phyloP scores from a whole-genome alignment of 2,113 vertebrate species.

The Arothron firmamentum region DNA sequence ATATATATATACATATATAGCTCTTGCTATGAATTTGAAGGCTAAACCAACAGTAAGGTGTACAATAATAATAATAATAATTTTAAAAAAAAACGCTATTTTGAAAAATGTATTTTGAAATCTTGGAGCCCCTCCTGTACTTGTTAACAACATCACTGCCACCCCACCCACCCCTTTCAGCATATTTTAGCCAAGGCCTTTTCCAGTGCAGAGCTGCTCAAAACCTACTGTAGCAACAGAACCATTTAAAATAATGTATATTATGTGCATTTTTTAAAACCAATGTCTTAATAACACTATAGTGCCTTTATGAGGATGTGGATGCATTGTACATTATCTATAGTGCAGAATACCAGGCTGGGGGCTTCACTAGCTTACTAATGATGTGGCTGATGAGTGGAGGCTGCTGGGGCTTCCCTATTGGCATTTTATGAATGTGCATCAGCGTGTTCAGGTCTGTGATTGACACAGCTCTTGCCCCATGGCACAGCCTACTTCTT shows the following conservation, averaged over 20 bases:
- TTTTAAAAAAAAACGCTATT: neutral
- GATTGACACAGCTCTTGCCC: constrained; percentile 83
- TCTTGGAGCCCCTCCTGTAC: neutral
- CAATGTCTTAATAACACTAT: too few species aligned
- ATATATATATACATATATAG: too few species aligned
- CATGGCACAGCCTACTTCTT: constrained; percentile 88
- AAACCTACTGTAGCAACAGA: neutral
- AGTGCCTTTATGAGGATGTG: too few species aligned
- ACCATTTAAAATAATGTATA: neutral
- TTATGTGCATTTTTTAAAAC: too few species aligned
- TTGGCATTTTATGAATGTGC: constrained; percentile 52
- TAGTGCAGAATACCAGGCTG: neutral
- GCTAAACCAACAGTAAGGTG: too few species aligned
- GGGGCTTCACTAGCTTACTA: constrained; percentile 12
- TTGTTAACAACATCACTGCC: constrained; percentile 17
- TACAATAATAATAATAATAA: too few species aligned
- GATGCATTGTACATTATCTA: too few species aligned
- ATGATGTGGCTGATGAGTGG: constrained; percentile 4
- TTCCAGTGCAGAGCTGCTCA: too few species aligned
- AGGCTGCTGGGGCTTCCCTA: neutral
- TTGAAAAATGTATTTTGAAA: constrained; percentile 29
- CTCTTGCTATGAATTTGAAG: too few species aligned
- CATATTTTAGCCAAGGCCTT: too few species aligned
- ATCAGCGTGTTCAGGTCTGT: constrained; percentile 26
- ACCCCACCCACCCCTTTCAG: neutral